Percentiles rank a stretch among this genome's conserved stretches.
phyloP scores from a whole-genome alignment of 2,888 invertebrate genomes.

The Ariolimax columbianus region DNA sequence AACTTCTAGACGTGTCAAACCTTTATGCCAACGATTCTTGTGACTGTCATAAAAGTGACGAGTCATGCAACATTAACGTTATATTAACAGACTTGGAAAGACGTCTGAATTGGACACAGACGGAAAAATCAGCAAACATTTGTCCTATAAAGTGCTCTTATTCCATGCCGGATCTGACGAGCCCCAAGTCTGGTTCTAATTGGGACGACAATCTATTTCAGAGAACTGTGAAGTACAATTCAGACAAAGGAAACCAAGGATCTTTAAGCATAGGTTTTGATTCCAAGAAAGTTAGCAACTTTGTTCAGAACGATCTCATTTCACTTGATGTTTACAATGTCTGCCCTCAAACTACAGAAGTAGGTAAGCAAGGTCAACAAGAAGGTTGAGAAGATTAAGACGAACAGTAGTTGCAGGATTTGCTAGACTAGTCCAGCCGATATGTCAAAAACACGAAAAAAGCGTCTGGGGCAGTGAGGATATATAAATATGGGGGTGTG shows the following conservation, averaged over 20 bases:
- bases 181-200: neutral
- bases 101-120: neutral
- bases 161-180: neutral
- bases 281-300: neutral
- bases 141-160: neutral
- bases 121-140: neutral
- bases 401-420: neutral
- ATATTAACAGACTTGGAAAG: neutral
- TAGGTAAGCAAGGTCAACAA: neutral
- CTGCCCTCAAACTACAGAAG: too few relatives aligned
- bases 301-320: neutral
- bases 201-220: neutral
- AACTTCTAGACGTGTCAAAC: neutral
- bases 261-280: neutral
- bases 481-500: neutral
- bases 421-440: neutral
- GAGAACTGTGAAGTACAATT: neutral
- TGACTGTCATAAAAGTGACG: conserved; percentile 6
- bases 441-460: neutral
- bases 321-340: neutral
- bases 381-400: neutral
- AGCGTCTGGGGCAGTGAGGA: neutral
- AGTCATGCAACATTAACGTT: neutral
- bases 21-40: conserved; percentile 35
- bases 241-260: neutral